Evolutionary conservation across 2,113 vertebrate species (phyloP), one percentile per base, ranked within the genome.

Genomic region (Prunella fulvescens): DNA sequence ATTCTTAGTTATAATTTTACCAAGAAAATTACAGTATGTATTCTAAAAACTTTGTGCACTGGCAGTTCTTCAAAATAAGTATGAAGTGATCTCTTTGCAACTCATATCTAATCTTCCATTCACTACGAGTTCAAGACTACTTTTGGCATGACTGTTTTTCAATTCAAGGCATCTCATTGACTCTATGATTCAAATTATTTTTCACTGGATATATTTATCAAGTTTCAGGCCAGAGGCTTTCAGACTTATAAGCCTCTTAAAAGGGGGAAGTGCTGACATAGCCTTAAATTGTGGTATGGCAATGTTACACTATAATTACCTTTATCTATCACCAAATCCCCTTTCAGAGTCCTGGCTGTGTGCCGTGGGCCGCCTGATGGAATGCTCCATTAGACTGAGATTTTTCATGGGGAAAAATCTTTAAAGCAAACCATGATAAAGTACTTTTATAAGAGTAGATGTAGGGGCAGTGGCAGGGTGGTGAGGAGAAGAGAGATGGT

Each of bases 241-340:
- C 85, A 77, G 93, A 94, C 82, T 88, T 90, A 74, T 61, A 95
- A 96, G 37, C 81, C 51, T 88, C 82, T 92, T 94, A 95, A 83
- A 94, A 11, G 16, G 70, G 20, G 31, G 90, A 95, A 95, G 72
- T 93, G 95, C 93, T 97, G 94, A 96, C 60, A 81, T 37, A 90
- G 90, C 47, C 61, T 96, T 94, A 93, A 95, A 95, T 65, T 93
- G 90, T 92, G 37, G 71, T 70, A 83, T 84, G 90, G 92, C 82
- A 93, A 83, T 74, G 88, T 88, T 94, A 83, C 85, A 20, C 79
- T 93, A 5, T 96, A 97, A 96, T 97, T 97, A 96, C 95, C 92
- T 94, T 96, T 95, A 93, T 96, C 88, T 97, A 83, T 96, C 95
- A 96, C 86, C 90, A 86, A 73, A 64, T 35, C 64, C 42, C 15